Evolutionary conservation across 2,888 invertebrate genomes (phyloP).

Genomic region (Portevinia maculata): DNA sequence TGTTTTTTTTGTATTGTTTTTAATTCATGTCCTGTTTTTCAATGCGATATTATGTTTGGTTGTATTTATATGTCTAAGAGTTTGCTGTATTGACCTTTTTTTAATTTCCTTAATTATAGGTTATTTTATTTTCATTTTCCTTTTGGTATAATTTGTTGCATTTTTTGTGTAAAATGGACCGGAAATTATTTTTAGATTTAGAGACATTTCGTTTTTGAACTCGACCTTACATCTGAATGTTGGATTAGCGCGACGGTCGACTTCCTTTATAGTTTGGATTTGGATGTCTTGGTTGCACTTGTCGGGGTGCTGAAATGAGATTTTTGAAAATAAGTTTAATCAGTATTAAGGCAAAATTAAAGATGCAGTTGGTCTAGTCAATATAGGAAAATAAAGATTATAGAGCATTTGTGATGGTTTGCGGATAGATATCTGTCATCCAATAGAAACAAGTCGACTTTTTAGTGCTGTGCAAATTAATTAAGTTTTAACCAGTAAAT

Average conservation of each 20-base stretch:
- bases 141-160: constrained; percentile 71
- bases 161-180: constrained; percentile 76
- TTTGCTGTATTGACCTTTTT: constrained; percentile 45
- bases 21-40: constrained; percentile 55
- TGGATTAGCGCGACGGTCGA: constrained; percentile 79
- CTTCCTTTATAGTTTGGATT: constrained; percentile 82
- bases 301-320: constrained; percentile 79
- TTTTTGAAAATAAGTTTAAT: background rate
- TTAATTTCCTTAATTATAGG: constrained; percentile 54
- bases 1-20: constrained; percentile 27
- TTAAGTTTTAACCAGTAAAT: no score
- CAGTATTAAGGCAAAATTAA: background rate
- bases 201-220: constrained; percentile 45
- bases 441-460: no score
- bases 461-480: no score
- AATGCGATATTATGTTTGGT: constrained; percentile 42
- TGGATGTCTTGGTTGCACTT: constrained; percentile 82
- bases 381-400: no score
- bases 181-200: constrained; percentile 74
- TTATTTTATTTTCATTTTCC: constrained; percentile 52
- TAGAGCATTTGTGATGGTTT: no score
- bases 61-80: constrained; percentile 56
- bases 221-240: constrained; percentile 34
- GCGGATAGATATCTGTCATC: no score
- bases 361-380: background rate